Conservation (phyloP, 2,113 vertebrate species). For the Actenoides hombroni region DNA sequence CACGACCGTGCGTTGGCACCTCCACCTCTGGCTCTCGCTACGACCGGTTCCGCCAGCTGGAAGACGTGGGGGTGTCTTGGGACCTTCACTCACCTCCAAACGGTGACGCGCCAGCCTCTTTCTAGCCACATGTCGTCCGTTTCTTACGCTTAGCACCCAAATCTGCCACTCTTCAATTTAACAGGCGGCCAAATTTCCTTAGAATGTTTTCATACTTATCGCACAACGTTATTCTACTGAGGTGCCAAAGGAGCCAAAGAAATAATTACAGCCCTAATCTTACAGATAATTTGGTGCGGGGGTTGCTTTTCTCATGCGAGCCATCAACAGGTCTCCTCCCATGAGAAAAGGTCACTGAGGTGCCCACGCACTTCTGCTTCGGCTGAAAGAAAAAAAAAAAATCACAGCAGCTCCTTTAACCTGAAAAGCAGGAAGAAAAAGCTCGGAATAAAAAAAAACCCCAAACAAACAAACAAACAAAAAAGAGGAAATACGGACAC, state of each 20-base stretch:
- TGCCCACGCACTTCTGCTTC: background rate
- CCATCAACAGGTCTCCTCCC: background rate
- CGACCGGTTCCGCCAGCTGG: background rate
- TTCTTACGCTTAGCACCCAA: background rate
- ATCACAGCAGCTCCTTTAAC: background rate
- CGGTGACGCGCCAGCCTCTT: background rate
- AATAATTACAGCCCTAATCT: background rate
- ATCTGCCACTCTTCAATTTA: background rate
- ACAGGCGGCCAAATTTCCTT: background rate
- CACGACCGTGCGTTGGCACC: accelerated
- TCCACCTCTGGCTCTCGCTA: background rate
- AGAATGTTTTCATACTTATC: background rate
- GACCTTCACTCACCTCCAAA: background rate
- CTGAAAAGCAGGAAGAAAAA: background rate
- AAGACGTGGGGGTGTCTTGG: background rate
- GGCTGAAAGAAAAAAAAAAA: background rate
- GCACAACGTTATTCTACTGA: background rate
- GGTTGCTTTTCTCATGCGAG: background rate
- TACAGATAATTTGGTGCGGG: no score
- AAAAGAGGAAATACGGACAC: background rate
- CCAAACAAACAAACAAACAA: background rate
- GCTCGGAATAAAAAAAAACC: background rate
- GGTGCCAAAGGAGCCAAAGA: background rate
- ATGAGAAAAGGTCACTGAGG: background rate
- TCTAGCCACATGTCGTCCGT: background rate